Evolutionary conservation across 1,140 invertebrate genomes (phyloP).

Genomic region (Cotesia vestalis): DNA sequence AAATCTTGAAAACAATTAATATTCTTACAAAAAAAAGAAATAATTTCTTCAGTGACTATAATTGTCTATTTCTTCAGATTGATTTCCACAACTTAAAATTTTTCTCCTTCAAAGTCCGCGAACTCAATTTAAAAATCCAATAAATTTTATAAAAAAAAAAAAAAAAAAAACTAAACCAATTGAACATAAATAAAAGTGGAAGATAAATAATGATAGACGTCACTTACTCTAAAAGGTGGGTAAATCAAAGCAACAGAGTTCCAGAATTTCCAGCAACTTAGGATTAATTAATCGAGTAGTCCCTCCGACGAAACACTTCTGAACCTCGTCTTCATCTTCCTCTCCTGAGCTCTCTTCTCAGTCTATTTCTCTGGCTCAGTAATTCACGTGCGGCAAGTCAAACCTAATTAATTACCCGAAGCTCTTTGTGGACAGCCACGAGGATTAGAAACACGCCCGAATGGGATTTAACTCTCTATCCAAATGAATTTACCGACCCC

Average conservation of each 20-base stretch:
- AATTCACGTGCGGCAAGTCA: constrained; percentile 61
- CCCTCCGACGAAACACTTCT: not conserved
- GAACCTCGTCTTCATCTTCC: no score
- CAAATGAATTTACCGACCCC: constrained; percentile 15
- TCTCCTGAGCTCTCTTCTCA: constrained; percentile 36
- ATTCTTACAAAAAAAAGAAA: no score
- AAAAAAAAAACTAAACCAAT: no score
- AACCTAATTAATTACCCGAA: constrained; percentile 63
- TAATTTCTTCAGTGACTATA: no score
- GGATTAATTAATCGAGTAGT: constrained; percentile 62
- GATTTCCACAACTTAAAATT: no score
- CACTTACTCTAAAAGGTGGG: constrained; percentile 58
- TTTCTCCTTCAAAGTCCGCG: no score
- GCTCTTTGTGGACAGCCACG: constrained; percentile 26
- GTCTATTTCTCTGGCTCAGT: constrained; percentile 31
- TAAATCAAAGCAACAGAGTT: constrained; percentile 48
- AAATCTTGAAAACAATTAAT: no score
- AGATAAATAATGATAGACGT: not conserved
- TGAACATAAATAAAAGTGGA: no score
- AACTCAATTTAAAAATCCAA: no score
- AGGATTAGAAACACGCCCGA: constrained; percentile 39
- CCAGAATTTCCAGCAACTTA: constrained; percentile 51
- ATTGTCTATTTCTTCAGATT: no score
- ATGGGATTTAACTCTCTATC: constrained; percentile 32
- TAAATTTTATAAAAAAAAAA: no score